phyloP scores from a whole-genome alignment of 2,797 vertebrate species.

The Hapalemur alaotrensis region DNA sequence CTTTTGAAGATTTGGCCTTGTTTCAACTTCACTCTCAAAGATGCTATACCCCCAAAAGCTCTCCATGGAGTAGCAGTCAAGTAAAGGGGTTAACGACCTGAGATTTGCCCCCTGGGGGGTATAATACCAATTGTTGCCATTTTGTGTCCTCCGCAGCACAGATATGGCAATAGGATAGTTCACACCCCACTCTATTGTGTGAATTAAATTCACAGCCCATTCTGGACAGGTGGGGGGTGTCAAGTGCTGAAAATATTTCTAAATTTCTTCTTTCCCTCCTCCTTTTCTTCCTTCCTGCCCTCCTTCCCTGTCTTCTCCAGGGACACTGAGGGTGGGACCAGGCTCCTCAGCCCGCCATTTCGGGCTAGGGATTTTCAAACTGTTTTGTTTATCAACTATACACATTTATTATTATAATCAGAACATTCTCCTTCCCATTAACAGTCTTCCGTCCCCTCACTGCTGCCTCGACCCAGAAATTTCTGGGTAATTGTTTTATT shows the following conservation, averaged over 20 bases:
- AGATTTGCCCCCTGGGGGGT: background rate
- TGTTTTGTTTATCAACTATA: background rate
- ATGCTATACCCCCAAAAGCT: background rate
- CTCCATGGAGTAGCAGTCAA: background rate
- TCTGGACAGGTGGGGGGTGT: accelerated
- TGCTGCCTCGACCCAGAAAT: background rate
- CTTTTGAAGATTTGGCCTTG: background rate
- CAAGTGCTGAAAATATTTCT: background rate
- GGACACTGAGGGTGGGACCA: background rate
- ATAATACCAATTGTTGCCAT: too few relatives aligned
- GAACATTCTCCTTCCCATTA: background rate
- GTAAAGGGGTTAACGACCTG: background rate
- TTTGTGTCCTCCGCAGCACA: background rate
- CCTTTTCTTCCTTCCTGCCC: background rate
- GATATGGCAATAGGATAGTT: too few relatives aligned
- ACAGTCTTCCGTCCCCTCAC: background rate
- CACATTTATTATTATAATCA: background rate
- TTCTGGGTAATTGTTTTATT: background rate
- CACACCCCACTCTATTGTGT: too few relatives aligned
- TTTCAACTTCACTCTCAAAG: background rate
- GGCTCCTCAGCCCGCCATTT: background rate
- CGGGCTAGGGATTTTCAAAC: background rate
- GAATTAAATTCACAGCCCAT: background rate
- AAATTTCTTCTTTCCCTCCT: background rate
- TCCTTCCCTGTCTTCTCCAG: background rate